These are phyloP conservation scores for Ypsolopha sequella DNA, from an alignment of 2,888 invertebrate species.

Conservation along the genomic window DNA sequence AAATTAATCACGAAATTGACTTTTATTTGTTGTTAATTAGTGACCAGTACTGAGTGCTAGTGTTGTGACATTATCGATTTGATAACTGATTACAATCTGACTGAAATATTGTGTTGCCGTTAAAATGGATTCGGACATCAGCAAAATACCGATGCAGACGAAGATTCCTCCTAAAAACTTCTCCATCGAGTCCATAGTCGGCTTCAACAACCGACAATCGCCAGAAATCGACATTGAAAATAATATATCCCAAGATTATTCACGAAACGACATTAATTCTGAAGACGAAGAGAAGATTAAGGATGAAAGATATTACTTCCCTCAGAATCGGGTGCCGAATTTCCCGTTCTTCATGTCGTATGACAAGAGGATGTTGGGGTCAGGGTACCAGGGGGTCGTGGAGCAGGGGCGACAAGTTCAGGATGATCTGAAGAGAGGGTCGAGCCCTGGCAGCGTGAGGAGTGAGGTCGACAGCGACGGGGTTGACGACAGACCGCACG, in stretches of 20 bases:
- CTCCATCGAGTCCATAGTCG: constrained; percentile 75
- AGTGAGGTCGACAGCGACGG: constrained; percentile 63
- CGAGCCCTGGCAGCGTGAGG: constrained; percentile 54
- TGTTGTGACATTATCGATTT: neutral
- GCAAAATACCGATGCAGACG: constrained; percentile 52
- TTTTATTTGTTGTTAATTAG: neutral
- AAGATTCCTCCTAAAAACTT: constrained; percentile 72
- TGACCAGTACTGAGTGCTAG: neutral
- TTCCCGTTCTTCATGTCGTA: constrained; percentile 64
- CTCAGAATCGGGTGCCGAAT: constrained; percentile 53
- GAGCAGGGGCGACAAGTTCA: constrained; percentile 22
- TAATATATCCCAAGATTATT: constrained; percentile 47
- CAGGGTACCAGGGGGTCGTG: constrained; percentile 25
- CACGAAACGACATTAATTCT: constrained; percentile 31
- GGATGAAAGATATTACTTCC: constrained; percentile 49
- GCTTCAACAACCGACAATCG: constrained; percentile 43
- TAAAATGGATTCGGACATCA: constrained; percentile 55
- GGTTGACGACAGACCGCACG: constrained; percentile 53
- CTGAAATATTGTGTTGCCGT: neutral
- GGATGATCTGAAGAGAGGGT: constrained; percentile 48
- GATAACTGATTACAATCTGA: neutral
- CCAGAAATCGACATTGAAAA: constrained; percentile 63
- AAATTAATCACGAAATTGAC: neutral
- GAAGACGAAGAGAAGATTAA: constrained; percentile 52
- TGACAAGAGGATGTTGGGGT: constrained; percentile 40